phyloP scores from a whole-genome alignment of 2,888 invertebrate genomes.

The Willowsia nigromaculata region DNA sequence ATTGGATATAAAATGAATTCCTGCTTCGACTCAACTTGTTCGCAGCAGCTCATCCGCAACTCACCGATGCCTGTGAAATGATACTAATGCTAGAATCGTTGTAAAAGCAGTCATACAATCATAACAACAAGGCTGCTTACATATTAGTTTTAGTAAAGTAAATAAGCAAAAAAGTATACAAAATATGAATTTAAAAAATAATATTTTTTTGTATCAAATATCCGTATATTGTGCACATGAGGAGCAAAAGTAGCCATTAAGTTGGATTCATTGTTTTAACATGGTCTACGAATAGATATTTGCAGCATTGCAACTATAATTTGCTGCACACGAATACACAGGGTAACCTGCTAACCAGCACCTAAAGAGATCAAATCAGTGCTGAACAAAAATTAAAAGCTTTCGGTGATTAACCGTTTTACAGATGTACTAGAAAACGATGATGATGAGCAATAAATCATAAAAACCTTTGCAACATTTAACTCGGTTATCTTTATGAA shows the following conservation, averaged over 20 bases:
- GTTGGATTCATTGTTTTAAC: no score
- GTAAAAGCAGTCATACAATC: neutral
- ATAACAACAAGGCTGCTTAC: neutral
- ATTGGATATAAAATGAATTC: constrained; percentile 67
- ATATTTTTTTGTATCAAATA: neutral
- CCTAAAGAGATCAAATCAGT: no score
- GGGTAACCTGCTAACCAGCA: no score
- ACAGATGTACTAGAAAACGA: constrained; percentile 46
- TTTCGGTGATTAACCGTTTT: constrained; percentile 29
- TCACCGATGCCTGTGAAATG: neutral
- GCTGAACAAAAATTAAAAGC: neutral
- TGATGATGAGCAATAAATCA: constrained; percentile 58
- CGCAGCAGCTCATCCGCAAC: constrained; percentile 29
- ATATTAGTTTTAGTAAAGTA: constrained; percentile 19
- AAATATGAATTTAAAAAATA: neutral
- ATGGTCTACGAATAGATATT: no score
- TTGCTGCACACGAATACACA: no score
- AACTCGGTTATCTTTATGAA: constrained; percentile 61
- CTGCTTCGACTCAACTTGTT: constrained; percentile 31
- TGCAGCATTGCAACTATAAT: no score
- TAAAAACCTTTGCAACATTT: constrained; percentile 56
- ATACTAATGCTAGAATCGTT: neutral
- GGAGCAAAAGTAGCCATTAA: no score
- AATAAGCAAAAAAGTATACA: constrained; percentile 24
- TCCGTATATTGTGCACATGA: neutral